phyloP scores from a whole-genome alignment of 2,113 vertebrate genomes.

The Pandion haliaetus region DNA sequence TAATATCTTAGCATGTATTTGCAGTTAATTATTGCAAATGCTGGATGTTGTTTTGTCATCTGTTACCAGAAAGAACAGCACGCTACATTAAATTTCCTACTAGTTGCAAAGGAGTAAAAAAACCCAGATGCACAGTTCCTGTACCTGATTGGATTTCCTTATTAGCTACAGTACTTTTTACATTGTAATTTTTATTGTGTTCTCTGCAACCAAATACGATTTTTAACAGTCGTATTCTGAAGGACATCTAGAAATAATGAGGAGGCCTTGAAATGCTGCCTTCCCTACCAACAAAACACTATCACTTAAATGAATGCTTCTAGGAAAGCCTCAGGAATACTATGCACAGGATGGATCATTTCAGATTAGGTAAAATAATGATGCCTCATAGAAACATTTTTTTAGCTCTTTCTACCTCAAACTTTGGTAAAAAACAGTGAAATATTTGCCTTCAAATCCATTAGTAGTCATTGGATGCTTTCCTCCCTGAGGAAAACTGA shows the following conservation, averaged over 20 bases:
- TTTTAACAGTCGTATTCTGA: not conserved
- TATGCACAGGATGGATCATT: not conserved
- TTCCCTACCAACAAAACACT: not conserved
- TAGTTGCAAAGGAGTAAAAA: not conserved
- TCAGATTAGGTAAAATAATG: slow-evolving; percentile 20
- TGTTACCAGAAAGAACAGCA: not conserved
- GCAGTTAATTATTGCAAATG: slow-evolving; percentile 2
- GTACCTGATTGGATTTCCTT: not conserved
- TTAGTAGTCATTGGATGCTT: not conserved
- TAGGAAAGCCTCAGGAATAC: not conserved
- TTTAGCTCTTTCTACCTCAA: not conserved
- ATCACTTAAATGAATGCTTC: slow-evolving; percentile 11
- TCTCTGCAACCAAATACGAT: not conserved
- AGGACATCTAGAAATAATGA: slow-evolving; percentile 15
- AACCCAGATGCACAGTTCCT: not conserved
- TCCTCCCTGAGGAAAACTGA: not conserved
- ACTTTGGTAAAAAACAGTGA: not conserved
- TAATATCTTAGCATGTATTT: not conserved
- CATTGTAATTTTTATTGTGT: not conserved
- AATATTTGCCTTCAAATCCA: not conserved
- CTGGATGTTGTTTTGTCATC: not conserved
- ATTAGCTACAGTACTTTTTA: not conserved
- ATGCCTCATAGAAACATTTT: not conserved
- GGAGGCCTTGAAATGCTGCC: not conserved
- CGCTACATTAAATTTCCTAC: not conserved